A percentile compares a stretch with the other conserved stretches of the same genome.
Conservation (phyloP, 30 jellyfish, hydroid and myxozoan species). For the Sanderia malayensis region DNA sequence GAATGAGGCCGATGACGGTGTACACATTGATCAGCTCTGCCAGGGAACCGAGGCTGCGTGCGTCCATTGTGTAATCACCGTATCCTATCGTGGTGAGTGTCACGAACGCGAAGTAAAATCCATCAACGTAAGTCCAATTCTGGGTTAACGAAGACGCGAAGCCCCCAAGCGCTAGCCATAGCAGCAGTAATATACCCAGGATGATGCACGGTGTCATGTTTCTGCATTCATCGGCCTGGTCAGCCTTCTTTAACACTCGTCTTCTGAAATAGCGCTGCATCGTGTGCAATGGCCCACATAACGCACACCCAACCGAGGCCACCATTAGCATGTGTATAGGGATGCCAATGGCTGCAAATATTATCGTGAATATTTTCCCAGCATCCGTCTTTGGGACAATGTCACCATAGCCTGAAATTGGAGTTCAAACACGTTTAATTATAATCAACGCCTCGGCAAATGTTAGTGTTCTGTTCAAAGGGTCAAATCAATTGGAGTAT, state of each 20-base stretch:
- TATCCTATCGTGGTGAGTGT: slow-evolving; percentile 19
- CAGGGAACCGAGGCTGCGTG: neutral
- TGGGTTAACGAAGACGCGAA: neutral
- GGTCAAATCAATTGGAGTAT: no score
- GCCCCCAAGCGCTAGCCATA: slow-evolving; percentile 12
- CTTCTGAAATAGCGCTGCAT: neutral
- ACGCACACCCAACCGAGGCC: neutral
- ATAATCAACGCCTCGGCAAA: no score
- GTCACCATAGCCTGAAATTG: slow-evolving; percentile 46
- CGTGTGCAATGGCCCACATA: neutral
- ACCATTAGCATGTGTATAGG: slow-evolving; percentile 25
- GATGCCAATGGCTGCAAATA: slow-evolving; percentile 22
- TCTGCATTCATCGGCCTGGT: no score
- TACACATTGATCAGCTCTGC: neutral
- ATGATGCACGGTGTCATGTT: no score
- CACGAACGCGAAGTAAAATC: slow-evolving; percentile 17
- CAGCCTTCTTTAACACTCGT: neutral
- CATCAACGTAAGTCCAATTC: neutral
- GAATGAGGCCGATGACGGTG: neutral
- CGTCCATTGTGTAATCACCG: slow-evolving; percentile 2
- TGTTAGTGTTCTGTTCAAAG: no score
- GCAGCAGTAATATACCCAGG: neutral
- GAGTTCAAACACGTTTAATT: no score
- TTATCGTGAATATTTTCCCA: slow-evolving; percentile 35
- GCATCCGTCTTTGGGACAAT: slow-evolving; percentile 8